Base-by-base conservation (phyloP, 2,113 vertebrate species). In the Circaetus cinerascens region DNA sequence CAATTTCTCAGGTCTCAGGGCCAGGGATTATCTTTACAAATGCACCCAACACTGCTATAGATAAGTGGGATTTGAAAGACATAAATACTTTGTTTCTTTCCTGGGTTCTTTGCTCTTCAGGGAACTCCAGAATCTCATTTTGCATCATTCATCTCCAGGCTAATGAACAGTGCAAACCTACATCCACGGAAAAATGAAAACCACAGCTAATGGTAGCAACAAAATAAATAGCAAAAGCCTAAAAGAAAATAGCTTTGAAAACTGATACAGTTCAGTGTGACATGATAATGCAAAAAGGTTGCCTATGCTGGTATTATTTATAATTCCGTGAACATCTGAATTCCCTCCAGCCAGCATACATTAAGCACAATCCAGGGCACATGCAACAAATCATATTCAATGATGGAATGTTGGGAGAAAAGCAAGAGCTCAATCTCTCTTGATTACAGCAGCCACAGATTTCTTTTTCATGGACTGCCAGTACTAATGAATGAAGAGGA, bases 341-440 rank as follows among this genome's bases (percentile, higher is more conserved):
- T 93, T 95, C 84, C 89, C 91, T 96, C 87, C 77, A 95, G 94
- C 48, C 86, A 95, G 94, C 36, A 68, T 50, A 57, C 30, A 93
- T 90, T 87, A 90, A 82, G 50, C 57, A 82, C 74, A 94, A 93
- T 68, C 53, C 80, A 79, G 80, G 71, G 80, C 77, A 95, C 89
- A 93, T 85, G 87, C 86, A 89, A 93, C 94, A 95, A 91, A 97
- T 96, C 94, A 91, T 82, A 93, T 60, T 50, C 94, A 91, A 36
- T 97, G 77, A 94, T 59, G 87, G 83, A 60, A 93, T 91, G 41
- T 20, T 64, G 77, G 62, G 77, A 91, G 93, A 93, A 94, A 95
- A 81, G 91, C 69, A 83, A 94, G 75, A 88, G 67, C 71, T 92
- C 76, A 78, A 86, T 96, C 84, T 86, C 53, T 82, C 66, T 85